These are phyloP conservation scores for Notiomystis cincta DNA, from an alignment of 2,113 vertebrate genomes.

Conservation along the genomic window DNA sequence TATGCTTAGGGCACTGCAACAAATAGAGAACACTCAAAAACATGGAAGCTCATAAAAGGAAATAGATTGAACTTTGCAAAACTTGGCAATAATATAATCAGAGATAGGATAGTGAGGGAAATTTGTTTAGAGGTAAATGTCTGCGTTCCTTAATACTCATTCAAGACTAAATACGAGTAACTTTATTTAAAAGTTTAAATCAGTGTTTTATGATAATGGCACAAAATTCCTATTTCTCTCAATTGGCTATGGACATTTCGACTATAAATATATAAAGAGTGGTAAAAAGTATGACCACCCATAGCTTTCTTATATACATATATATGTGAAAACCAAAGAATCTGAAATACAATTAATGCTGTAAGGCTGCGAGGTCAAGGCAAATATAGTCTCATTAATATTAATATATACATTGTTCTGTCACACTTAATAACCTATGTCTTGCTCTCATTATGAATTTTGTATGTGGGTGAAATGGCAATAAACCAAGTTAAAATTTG, in stretches of 20 bases:
- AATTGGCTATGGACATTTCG: not conserved
- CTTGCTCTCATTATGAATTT: conserved; percentile 6
- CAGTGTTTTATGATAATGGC: not conserved
- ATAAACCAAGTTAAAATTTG: conserved; percentile 19
- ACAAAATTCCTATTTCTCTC: not conserved
- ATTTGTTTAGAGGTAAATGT: not conserved
- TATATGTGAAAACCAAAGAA: not conserved
- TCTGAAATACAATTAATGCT: not conserved
- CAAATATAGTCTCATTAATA: not conserved
- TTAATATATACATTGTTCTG: conserved; percentile 20
- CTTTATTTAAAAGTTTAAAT: not conserved
- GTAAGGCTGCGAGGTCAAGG: not conserved
- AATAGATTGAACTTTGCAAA: not conserved
- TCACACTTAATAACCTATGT: conserved; percentile 11
- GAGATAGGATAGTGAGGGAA: not conserved
- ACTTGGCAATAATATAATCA: not conserved
- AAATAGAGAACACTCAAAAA: not conserved
- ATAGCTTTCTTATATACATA: not conserved
- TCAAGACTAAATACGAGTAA: not conserved
- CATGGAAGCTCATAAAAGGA: not conserved
- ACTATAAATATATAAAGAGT: not conserved
- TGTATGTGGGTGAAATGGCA: not conserved
- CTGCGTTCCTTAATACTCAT: not conserved
- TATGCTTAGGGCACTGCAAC: not conserved
- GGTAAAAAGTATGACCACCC: not conserved